Evolutionary conservation across 2,797 vertebrate species (phyloP).

Genomic region (Arremon aurantiirostris): DNA sequence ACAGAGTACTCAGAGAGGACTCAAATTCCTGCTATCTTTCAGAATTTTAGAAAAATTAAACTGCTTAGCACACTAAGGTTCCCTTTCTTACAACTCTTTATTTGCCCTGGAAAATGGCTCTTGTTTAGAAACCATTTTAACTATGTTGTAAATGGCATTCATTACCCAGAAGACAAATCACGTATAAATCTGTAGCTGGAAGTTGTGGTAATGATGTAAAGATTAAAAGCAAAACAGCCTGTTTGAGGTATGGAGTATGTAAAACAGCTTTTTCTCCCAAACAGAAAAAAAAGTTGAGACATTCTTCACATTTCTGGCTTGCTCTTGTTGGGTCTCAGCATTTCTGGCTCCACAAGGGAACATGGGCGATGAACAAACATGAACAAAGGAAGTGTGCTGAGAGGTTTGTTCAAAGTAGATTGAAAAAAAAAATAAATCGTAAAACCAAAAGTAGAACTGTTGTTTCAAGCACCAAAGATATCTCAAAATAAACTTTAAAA

Average conservation of each 20-base stretch:
- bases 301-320: slow-evolving; percentile 1
- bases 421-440: not conserved
- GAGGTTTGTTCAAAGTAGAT: not conserved
- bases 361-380: not conserved
- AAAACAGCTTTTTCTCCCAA: not conserved
- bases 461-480: not conserved
- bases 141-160: not conserved
- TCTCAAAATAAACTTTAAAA: not conserved
- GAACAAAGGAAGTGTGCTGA: not conserved
- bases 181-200: not conserved
- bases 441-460: not conserved
- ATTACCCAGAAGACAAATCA: not conserved
- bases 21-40: not conserved
- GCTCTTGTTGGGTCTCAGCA: not conserved
- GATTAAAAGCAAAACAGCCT: not conserved
- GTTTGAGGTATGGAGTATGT: not conserved
- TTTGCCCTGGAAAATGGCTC: not conserved
- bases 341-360: not conserved
- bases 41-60: not conserved
- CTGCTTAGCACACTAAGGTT: not conserved
- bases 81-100: not conserved
- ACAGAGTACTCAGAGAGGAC: not conserved
- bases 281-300: not conserved
- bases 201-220: not conserved
- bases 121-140: not conserved